Percentiles rank a stretch among this genome's conserved stretches.
These are phyloP conservation scores for Myiozetetes cayanensis DNA, from an alignment of 2,113 vertebrate species.

Conservation along the genomic window DNA sequence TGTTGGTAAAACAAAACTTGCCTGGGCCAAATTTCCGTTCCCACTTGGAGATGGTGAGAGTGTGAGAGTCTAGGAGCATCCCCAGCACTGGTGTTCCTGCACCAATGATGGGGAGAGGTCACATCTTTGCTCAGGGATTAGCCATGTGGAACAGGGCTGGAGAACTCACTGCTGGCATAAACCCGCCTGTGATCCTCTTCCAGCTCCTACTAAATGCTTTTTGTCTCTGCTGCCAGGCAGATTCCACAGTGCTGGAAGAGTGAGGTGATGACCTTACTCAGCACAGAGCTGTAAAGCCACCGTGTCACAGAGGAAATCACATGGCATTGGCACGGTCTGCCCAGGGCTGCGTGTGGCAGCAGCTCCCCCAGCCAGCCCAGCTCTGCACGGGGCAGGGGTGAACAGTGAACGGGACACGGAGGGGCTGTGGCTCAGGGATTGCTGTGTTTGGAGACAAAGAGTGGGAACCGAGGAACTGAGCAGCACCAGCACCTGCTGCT, in stretches of 20 bases:
- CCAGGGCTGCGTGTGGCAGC: rapidly evolving
- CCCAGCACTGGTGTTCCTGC: not conserved
- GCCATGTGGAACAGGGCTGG: rapidly evolving
- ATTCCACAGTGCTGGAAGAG: rapidly evolving
- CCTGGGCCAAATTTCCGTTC: not conserved
- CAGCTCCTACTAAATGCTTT: not conserved
- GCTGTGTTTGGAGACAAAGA: not conserved
- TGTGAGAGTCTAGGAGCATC: rapidly evolving
- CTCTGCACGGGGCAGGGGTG: not conserved
- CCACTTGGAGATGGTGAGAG: rapidly evolving
- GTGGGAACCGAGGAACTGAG: rapidly evolving
- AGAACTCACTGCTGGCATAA: not conserved
- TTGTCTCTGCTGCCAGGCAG: not conserved
- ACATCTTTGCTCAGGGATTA: not conserved
- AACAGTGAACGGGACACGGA: rapidly evolving
- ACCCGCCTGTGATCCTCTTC: not conserved
- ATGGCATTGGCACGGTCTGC: not conserved
- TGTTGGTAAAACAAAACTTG: not conserved
- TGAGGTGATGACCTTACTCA: rapidly evolving
- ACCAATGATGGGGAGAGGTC: rapidly evolving
- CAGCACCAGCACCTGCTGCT: not conserved
- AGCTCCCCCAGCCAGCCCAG: not conserved
- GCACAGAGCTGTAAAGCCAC: not conserved
- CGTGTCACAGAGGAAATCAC: not conserved
- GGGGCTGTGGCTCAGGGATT: not conserved